phyloP scores from a whole-genome alignment of 1,140 invertebrate genomes.

The Drosophila nigromelanica region DNA sequence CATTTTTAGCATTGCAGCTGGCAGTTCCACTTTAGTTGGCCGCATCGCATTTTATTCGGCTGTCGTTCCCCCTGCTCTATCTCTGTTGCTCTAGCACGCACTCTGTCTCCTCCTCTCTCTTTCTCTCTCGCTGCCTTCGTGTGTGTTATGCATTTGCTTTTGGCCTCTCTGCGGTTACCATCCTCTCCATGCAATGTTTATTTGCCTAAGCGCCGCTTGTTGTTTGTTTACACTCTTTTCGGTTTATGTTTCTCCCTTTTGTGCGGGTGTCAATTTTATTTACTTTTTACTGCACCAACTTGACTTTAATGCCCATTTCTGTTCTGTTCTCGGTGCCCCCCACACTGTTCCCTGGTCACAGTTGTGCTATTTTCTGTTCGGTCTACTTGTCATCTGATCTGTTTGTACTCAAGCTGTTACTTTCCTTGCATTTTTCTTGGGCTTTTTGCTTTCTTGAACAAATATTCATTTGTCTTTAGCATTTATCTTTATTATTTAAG shows the following conservation, averaged over 20 bases:
- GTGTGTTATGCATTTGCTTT: constrained; percentile 37
- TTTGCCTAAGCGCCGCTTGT: constrained; percentile 67
- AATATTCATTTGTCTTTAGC: background rate
- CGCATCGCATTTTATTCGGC: constrained; percentile 25
- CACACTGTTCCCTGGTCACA: constrained; percentile 5
- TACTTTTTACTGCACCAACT: constrained; percentile 60
- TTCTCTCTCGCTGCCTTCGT: background rate
- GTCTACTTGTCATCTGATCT: constrained; percentile 16
- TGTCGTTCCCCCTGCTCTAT: background rate
- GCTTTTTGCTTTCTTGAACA: background rate
- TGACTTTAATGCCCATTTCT: constrained; percentile 55
- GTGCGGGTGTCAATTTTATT: constrained; percentile 64
- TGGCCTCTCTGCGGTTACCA: constrained; percentile 38
- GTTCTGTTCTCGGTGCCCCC: background rate
- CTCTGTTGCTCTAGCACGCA: background rate
- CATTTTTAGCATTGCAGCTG: constrained; percentile 28
- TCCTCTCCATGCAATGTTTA: constrained; percentile 54
- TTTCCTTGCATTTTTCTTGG: background rate
- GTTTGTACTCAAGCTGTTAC: background rate
- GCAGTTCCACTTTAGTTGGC: constrained; percentile 28
- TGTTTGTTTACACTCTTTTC: constrained; percentile 56
- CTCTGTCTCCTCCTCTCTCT: background rate
- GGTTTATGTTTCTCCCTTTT: constrained; percentile 43
- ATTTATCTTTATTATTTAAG: background rate
- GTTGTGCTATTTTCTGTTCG: background rate